phyloP scores from a whole-genome alignment of 2,113 vertebrate species.

The Gallinago undulata region DNA sequence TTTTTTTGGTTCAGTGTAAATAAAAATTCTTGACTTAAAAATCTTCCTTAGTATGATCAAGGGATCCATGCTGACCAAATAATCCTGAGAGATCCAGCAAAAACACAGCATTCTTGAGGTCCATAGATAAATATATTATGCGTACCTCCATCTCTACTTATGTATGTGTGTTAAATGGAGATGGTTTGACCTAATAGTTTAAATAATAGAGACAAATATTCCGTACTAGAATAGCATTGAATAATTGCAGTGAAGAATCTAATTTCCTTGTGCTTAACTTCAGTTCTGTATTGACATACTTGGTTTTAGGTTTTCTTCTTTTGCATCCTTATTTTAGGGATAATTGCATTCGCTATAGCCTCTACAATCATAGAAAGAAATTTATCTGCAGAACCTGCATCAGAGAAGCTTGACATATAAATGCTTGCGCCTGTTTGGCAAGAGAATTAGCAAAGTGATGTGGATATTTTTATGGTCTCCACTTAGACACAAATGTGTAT shows the following conservation, averaged over 20 bases:
- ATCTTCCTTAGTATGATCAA: neutral
- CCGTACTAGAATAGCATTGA: neutral
- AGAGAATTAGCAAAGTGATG: conserved; percentile 7
- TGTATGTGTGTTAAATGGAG: neutral
- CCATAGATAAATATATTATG: neutral
- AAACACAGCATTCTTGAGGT: neutral
- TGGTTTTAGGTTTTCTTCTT: neutral
- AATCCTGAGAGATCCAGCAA: neutral
- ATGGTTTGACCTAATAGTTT: neutral
- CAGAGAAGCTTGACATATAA: neutral
- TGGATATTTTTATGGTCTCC: conserved; percentile 17
- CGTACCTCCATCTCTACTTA: neutral
- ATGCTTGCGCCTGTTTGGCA: neutral
- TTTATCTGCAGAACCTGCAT: neutral
- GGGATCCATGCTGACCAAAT: neutral
- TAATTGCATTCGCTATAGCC: neutral
- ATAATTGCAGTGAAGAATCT: neutral
- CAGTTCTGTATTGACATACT: neutral
- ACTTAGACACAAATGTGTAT: neutral
- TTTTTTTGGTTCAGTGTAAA: neutral
- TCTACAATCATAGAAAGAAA: neutral
- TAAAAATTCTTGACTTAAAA: neutral
- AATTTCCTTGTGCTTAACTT: neutral
- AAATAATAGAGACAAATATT: neutral
- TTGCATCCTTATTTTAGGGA: neutral